phyloP scores from a whole-genome alignment of 2,797 vertebrate genomes.

The Phataginus tetradactyla region DNA sequence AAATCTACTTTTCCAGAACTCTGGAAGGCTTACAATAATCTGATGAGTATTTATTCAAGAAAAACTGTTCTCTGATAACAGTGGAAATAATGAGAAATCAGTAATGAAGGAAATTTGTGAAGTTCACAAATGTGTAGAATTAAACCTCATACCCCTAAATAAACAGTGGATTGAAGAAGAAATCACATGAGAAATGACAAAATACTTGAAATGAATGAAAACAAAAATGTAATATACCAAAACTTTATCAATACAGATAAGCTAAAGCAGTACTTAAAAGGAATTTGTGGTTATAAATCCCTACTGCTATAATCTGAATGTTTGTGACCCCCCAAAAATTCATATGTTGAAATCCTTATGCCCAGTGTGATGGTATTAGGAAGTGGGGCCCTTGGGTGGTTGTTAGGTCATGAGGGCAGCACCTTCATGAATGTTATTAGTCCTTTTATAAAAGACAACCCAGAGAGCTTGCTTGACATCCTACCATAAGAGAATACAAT shows the following conservation, averaged over 20 bases:
- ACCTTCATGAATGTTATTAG: background rate
- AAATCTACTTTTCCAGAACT: background rate
- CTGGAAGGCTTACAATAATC: constrained; percentile 24
- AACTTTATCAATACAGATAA: background rate
- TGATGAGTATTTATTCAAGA: background rate
- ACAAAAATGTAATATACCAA: background rate
- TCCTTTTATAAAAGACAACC: background rate
- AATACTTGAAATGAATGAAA: background rate
- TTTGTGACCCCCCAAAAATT: background rate
- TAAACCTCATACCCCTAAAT: background rate
- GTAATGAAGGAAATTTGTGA: background rate
- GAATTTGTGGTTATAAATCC: background rate
- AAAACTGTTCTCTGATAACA: background rate
- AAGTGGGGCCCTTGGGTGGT: background rate
- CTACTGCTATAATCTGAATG: background rate
- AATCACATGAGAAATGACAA: constrained; percentile 21
- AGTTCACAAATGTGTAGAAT: background rate
- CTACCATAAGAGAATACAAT: background rate
- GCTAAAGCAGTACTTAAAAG: background rate
- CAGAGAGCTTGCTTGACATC: background rate
- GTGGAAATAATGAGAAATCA: background rate
- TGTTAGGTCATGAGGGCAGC: background rate
- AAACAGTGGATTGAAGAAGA: background rate
- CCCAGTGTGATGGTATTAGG: background rate
- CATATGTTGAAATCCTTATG: background rate